Evolutionary conservation across 2,113 vertebrate genomes (phyloP), one percentile per base, ranked within the genome.

Genomic region (Psilopogon haemacephalus): DNA sequence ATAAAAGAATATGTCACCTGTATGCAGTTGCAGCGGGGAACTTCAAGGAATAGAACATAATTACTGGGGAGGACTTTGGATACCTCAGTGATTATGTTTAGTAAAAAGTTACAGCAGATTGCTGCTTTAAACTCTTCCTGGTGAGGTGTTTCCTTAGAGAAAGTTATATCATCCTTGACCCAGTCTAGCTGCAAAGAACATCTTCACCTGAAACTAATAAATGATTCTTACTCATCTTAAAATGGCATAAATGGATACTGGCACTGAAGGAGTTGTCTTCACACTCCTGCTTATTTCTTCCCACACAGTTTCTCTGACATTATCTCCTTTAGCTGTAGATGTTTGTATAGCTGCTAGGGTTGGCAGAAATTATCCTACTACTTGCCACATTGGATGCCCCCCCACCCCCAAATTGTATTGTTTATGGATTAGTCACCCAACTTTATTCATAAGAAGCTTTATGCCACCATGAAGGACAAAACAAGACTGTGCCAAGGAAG

Each of bases 391-490:
- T 33, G 33, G 48, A 24, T 12, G 16, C 23, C 6, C 12, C 7
- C 42, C 42, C 42, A 5, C 14, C 42, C 42, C 23, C 20, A 19
- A 42, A 20, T 11, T 0, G 7, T 35, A 35, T 4, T 54, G 32
- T n/a, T 32, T 73, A 76, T 11, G n/a, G 8, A 23, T 92, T 77
- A 63, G 46, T 92, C 65, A 71, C 42, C 8, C 11, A 63, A 3
- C 21, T 46, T 7, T 2, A 40, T 68, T 74, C 69, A 86, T 19
- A 15, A 33, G 15, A 24, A 0, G 0, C 35, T 54, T 71, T 56
- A 20, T n/a, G 20, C 26, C 33, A 86, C 21, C 3, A 6, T 18
- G 15, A 55, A 70, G 17, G 58, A 40, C 1, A 1, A 80, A 63
- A 80, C 24, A 40, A 80, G 9, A 2, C 8, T 50, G 20, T 37